A percentile compares a stretch with the other conserved stretches of the same genome.
phyloP scores from a whole-genome alignment of 2,888 invertebrate genomes.

The Drosophila kanekoi region DNA sequence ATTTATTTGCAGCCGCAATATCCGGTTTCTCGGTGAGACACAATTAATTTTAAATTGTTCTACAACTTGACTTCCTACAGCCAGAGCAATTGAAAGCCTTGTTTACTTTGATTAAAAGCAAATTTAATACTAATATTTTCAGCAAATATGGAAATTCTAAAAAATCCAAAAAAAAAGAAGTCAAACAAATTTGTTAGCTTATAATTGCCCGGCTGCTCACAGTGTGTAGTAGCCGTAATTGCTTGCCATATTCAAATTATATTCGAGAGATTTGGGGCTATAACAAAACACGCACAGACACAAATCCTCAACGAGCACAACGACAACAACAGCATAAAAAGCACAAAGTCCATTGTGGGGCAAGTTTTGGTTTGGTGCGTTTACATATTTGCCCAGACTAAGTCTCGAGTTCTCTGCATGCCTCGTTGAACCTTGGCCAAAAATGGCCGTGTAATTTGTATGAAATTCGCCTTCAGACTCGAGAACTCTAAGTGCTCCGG shows the following conservation, averaged over 20 bases:
- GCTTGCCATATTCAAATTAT: constrained; percentile 62
- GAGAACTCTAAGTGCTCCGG: constrained; percentile 41
- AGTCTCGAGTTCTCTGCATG: constrained; percentile 37
- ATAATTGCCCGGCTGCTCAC: constrained; percentile 50
- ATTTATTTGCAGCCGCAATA: not conserved
- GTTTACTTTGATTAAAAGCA: constrained; percentile 26
- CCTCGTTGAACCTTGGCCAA: constrained; percentile 70
- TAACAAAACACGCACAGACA: constrained; percentile 19
- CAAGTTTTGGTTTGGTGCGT: constrained; percentile 7
- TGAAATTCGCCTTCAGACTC: constrained; percentile 56
- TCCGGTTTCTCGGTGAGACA: constrained; percentile 9
- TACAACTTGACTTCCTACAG: not conserved
- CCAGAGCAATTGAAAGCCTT: constrained; percentile 10
- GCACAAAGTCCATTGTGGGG: constrained; percentile 12
- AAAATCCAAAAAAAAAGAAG: too few relatives aligned
- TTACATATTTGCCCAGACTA: constrained; percentile 7
- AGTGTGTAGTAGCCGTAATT: constrained; percentile 49
- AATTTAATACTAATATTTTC: constrained; percentile 15
- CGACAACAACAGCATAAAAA: constrained; percentile 13
- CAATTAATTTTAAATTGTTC: constrained; percentile 15
- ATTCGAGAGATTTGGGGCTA: constrained; percentile 40
- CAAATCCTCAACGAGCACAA: constrained; percentile 4
- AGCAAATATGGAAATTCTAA: constrained; percentile 17
- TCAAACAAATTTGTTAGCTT: constrained; percentile 32
- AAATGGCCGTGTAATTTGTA: constrained; percentile 76